Evolutionary conservation across 2,888 invertebrate species (phyloP).

Genomic region (Achlya flavicornis): DNA sequence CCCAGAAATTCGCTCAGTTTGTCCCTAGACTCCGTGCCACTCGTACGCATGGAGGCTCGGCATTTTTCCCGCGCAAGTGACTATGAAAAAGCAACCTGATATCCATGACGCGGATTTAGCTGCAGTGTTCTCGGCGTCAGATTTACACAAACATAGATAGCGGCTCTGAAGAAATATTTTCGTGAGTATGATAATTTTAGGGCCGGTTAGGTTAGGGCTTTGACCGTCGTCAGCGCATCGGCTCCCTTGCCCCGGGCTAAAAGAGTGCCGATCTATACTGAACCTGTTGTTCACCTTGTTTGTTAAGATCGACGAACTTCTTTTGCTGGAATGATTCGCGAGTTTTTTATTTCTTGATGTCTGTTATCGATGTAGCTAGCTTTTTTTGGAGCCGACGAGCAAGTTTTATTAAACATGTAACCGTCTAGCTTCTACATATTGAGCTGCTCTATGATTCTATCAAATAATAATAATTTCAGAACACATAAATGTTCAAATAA

Average conservation of each 20-base stretch:
- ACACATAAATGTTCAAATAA: background rate
- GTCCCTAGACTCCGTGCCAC: slow-evolving; percentile 65
- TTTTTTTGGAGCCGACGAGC: background rate
- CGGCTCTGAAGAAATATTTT: slow-evolving; percentile 63
- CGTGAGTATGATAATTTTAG: slow-evolving; percentile 58
- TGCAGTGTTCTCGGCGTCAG: slow-evolving; percentile 46
- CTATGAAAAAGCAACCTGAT: slow-evolving; percentile 65
- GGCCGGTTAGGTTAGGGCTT: slow-evolving; percentile 51
- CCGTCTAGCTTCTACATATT: background rate
- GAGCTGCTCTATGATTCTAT: background rate
- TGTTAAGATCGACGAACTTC: slow-evolving; percentile 56
- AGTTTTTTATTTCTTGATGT: slow-evolving; percentile 7
- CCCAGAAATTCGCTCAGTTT: slow-evolving; percentile 78
- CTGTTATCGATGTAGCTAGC: background rate
- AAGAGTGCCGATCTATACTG: slow-evolving; percentile 56
- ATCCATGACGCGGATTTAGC: slow-evolving; percentile 50
- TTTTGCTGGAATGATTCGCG: slow-evolving; percentile 50
- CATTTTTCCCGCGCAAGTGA: slow-evolving; percentile 68
- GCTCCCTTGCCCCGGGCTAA: slow-evolving; percentile 45
- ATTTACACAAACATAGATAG: slow-evolving; percentile 31
- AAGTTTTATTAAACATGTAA: background rate
- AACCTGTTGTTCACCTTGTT: slow-evolving; percentile 69
- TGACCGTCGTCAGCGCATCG: slow-evolving; percentile 47
- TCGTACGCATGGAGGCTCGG: slow-evolving; percentile 67
- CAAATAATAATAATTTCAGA: background rate